These are phyloP conservation scores for Pagrus major DNA, from an alignment of 2,113 vertebrate genomes.

Conservation along the genomic window DNA sequence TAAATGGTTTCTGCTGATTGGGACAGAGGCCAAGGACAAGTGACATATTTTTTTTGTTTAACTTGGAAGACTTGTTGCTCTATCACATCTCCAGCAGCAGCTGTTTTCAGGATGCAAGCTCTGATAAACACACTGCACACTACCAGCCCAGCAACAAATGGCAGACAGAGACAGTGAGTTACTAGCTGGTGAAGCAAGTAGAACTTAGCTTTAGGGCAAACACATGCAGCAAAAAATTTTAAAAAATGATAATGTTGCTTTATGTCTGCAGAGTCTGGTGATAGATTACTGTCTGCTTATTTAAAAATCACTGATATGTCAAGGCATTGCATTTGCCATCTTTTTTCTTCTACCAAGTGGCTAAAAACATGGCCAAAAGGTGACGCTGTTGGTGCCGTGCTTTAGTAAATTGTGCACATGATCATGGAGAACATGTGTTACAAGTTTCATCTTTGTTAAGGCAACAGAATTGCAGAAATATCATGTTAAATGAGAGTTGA, in stretches of 20 bases:
- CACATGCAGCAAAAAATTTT: background rate
- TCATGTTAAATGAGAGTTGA: no score
- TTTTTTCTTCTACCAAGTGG: background rate
- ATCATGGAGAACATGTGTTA: no score
- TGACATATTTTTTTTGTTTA: background rate
- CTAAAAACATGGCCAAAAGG: background rate
- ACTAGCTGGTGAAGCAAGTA: background rate
- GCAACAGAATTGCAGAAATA: no score
- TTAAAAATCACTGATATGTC: background rate
- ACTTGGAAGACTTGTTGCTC: background rate
- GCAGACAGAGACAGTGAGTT: background rate
- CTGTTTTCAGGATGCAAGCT: background rate
- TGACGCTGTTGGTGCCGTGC: no score
- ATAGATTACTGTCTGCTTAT: background rate
- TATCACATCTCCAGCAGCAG: background rate
- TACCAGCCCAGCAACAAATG: background rate
- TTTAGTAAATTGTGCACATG: no score
- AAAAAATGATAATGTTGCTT: background rate
- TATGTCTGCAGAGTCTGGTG: background rate
- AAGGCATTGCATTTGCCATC: no score
- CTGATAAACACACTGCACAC: background rate
- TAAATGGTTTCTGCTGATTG: no score
- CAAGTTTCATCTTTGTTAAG: no score
- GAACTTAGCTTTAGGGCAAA: background rate
- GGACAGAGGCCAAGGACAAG: background rate